phyloP scores from a whole-genome alignment of 2,888 invertebrate species.

The Epinotia brunnichana region DNA sequence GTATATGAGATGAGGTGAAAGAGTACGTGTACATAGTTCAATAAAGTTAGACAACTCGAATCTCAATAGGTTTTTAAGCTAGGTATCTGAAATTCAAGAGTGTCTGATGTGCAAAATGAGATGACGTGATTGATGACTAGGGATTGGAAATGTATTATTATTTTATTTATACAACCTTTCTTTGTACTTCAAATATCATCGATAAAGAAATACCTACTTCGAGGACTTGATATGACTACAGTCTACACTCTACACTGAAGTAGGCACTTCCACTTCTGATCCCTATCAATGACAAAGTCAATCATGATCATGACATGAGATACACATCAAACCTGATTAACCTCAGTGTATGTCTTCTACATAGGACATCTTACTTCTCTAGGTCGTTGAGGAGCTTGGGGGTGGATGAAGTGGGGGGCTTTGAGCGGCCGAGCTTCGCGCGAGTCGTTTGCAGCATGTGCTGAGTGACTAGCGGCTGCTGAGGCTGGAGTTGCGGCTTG shows the following conservation, averaged over 20 bases:
- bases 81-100: not conserved
- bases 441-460: conserved; percentile 74
- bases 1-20: not conserved
- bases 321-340: conserved; percentile 35
- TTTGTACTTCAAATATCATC: not conserved
- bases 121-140: conserved; percentile 18
- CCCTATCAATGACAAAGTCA: conserved; percentile 12
- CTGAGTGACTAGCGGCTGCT: conserved; percentile 72
- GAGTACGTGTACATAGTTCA: no score
- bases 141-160: not conserved
- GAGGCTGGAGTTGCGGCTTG: conserved; percentile 57
- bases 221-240: not conserved
- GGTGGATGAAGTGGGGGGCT: conserved; percentile 77
- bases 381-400: conserved; percentile 74
- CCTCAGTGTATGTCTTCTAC: conserved; percentile 25
- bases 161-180: no score
- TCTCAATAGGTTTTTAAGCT: not conserved
- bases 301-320: conserved; percentile 19
- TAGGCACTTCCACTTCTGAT: not conserved
- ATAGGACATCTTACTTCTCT: conserved; percentile 66
- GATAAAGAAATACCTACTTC: not conserved
- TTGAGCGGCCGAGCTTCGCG: conserved; percentile 76
- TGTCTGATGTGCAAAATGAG: not conserved
- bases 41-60: no score
- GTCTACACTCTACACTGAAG: not conserved